Conservation (phyloP, 1,140 invertebrate genomes). For the Nebria ingens region DNA sequence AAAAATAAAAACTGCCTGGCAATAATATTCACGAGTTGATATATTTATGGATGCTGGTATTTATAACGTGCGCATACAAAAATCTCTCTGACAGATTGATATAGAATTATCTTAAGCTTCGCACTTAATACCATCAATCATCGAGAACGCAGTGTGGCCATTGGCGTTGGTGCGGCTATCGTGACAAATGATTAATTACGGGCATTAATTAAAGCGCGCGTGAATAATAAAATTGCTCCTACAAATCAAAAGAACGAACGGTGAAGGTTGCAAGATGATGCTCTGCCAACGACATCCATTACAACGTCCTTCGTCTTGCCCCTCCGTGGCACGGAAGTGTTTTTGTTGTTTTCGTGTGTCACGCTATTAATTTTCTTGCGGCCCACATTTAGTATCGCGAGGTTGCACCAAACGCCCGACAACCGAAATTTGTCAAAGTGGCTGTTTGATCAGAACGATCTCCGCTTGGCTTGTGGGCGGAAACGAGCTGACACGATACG, state of each 20-base stretch:
- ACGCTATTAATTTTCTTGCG: conserved; percentile 2
- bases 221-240: background rate
- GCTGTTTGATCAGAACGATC: background rate
- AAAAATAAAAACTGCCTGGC: background rate
- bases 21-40: background rate
- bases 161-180: background rate
- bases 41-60: background rate
- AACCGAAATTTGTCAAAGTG: conserved; percentile 4
- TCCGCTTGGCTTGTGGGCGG: background rate
- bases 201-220: background rate
- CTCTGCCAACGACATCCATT: background rate
- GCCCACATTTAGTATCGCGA: conserved; percentile 3
- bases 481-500: background rate
- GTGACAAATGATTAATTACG: background rate
- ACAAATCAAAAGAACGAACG: background rate
- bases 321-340: background rate
- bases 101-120: background rate
- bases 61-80: background rate
- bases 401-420: background rate
- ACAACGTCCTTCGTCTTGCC: too few species aligned
- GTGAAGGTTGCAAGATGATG: background rate
- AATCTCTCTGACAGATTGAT: background rate
- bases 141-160: background rate
- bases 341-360: background rate
- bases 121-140: background rate